Evolutionary conservation across 2,888 invertebrate species (phyloP), one percentile per base, ranked within the genome.

Genomic region (Aspidiotus destructor): DNA sequence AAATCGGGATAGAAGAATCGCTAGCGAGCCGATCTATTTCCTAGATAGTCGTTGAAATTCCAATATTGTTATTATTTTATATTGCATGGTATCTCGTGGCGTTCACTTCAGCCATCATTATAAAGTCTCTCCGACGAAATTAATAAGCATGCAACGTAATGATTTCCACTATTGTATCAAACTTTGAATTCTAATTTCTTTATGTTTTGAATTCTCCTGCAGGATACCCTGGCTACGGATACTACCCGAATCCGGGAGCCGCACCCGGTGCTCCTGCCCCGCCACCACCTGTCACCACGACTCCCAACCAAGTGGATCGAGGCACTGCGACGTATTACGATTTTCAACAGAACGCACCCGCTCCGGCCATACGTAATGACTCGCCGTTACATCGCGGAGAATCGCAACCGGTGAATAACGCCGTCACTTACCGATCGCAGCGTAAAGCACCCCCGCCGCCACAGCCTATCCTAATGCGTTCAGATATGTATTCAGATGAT

Each of bases 181-280:
- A 28, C 28, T 28, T 28, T 28, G 1, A 28, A 28, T 28, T 28
- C 28, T 28, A 28, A 28, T 28, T 3, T 28, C 5, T 28, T 28
- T 5, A 28, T 28, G 28, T 28, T 5, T 28, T 5, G 28, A 28
- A 28, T 28, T 28, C 28, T 5, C 8, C 40, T 28, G 10, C 76
- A 79, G 79, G 79, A 75, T 79, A 79, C 75, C 78, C 79, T 74
- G 78, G 79, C 75, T 80, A 78, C 74, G 77, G 79, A 75, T 79
- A 79, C 75, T 77, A 79, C 74, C 77, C 78, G 70, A 74, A 75
- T 69, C 75, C 80, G 79, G 80, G 78, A 79, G 81, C 81, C 75
- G 74, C 79, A 74, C 75, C 78, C 76, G 75, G 83, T 81, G 81
- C 84, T 81, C 80, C 85, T 76, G 76, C 76, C 71, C 73, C 73